phyloP scores from a whole-genome alignment of 2,113 vertebrate genomes.

The Tragelaphus strepsiceros region DNA sequence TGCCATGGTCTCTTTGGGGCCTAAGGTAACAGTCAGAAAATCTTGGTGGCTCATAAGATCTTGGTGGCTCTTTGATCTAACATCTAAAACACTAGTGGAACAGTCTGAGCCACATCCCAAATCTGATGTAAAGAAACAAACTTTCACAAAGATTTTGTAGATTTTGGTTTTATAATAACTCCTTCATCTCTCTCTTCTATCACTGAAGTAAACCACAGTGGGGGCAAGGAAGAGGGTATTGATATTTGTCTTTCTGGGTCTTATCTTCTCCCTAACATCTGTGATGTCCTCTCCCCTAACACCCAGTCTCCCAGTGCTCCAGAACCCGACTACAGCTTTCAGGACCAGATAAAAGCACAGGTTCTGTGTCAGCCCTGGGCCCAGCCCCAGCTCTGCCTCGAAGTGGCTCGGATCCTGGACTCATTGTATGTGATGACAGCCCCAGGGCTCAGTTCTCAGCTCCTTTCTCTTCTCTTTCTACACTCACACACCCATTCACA shows the following conservation, averaged over 20 bases:
- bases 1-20: not conserved
- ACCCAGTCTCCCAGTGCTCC: not conserved
- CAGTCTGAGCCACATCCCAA: not conserved
- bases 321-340: not conserved
- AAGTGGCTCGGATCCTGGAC: not conserved
- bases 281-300: rapidly evolving
- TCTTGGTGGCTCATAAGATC: not conserved
- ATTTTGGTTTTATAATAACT: not conserved
- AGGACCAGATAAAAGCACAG: not conserved
- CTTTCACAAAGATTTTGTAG: not conserved
- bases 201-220: not conserved
- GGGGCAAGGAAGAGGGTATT: too few species aligned
- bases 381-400: not conserved
- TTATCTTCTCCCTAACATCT: not conserved
- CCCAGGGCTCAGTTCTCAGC: not conserved
- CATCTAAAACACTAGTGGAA: not conserved
- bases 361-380: not conserved
- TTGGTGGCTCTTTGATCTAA: not conserved
- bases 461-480: not conserved
- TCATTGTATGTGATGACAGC: rapidly evolving
- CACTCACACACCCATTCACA: too few species aligned
- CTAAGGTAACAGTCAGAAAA: not conserved
- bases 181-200: not conserved
- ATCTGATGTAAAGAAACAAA: not conserved
- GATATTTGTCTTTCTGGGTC: not conserved